Base-by-base conservation (phyloP, 2,113 vertebrate species). In the Tachysurus fulvidraco region DNA sequence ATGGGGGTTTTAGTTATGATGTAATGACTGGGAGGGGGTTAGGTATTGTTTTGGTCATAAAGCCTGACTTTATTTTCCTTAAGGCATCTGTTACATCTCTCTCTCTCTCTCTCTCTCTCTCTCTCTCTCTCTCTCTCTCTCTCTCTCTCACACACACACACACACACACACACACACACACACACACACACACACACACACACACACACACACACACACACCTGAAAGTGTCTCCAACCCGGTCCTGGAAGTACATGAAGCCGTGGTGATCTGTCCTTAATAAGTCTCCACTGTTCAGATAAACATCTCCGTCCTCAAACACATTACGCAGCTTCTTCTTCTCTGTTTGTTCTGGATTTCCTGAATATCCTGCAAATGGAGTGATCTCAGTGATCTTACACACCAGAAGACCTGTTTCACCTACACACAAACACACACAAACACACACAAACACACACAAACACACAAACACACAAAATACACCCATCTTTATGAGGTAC, bases 141-240 rank as follows among this genome's bases (percentile, higher is more conserved):
- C 46, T 46, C 46, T 46, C 46, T 46, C 46, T 46, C n/a, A 36
- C 36, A 36, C 36, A 36, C 36, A 36, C 36, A 36, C 36, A 36
- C 36, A 36, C 36, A 36, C 36, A 36, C 36, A 36, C 36, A 36
- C 36, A 36, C 36, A 36, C 36, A 36, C 36, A 36, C 36, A 36
- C 36, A 21, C 71, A 23, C 67, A 19, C 36, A 19, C 36, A 21
- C 36, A 21, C n/a, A 28, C 65, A 25, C 65, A 25, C 65, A 25
- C 28, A 13, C 67, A n/a, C 65, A n/a, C 30, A 12, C 65, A 17
- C 69, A 73, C 76, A 78, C 50, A 67, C 59, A 65, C 52, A 97
- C 96, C 96, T 94, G 93, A 95, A 97, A 0, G 96, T 96, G 81
- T 97, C 96, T 4, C 96, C 96, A 0, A 96, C 91, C 0, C 96